These are phyloP conservation scores for Periparus ater DNA, from an alignment of 2,797 vertebrate genomes.

Conservation along the genomic window DNA sequence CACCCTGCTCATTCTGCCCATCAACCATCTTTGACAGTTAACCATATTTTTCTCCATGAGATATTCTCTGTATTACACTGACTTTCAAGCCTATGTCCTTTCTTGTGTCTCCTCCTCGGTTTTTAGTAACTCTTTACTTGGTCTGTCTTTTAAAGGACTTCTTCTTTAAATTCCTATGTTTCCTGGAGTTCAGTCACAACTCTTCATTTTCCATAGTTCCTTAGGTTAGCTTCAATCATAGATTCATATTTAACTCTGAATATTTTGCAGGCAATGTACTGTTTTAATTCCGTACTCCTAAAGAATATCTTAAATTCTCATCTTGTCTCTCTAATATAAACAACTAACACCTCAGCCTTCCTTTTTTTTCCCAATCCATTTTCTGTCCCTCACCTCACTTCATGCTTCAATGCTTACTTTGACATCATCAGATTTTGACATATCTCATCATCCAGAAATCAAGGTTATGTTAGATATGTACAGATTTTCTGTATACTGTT, in stretches of 20 bases:
- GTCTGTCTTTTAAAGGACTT: background rate
- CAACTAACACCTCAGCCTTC: background rate
- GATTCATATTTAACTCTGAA: background rate
- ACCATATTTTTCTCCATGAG: background rate
- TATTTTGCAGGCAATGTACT: background rate
- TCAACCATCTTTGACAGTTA: background rate
- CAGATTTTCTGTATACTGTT: background rate
- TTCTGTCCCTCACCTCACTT: background rate
- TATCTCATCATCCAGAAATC: background rate
- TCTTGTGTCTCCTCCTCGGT: background rate
- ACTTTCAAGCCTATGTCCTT: background rate
- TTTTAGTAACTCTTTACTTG: background rate
- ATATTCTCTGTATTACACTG: background rate
- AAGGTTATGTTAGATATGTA: background rate
- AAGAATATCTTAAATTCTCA: background rate
- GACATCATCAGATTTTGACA: background rate
- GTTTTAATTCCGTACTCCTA: background rate
- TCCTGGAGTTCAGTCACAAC: background rate
- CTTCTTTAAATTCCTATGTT: background rate
- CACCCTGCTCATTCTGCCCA: background rate
- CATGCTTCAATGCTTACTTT: background rate
- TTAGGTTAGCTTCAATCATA: background rate
- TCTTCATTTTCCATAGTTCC: background rate
- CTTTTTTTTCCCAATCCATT: background rate
- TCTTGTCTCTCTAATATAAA: background rate